These are phyloP conservation scores for Atta cephalotes DNA, from an alignment of 1,140 invertebrate species.

Conservation along the genomic window DNA sequence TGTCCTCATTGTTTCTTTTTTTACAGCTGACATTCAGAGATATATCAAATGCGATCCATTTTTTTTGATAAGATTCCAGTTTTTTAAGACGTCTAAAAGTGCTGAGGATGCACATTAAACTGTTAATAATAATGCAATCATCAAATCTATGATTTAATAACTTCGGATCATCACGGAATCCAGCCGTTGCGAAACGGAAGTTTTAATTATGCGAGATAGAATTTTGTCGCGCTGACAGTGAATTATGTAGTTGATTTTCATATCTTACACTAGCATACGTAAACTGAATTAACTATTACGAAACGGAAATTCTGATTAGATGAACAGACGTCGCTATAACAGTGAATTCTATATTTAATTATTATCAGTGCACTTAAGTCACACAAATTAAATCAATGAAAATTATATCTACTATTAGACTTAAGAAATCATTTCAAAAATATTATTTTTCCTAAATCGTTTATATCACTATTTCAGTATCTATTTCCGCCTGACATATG, in stretches of 20 bases:
- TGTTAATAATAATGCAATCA: constrained; percentile 19
- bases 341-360: constrained; percentile 3
- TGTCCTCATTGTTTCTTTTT: background rate
- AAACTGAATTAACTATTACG: constrained; percentile 3
- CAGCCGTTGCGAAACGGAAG: background rate
- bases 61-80: background rate
- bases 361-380: background rate
- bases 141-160: constrained; percentile 19
- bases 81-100: constrained; percentile 21
- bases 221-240: background rate
- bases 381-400: background rate
- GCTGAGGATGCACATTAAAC: constrained; percentile 39
- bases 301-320: constrained; percentile 13
- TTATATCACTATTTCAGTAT: background rate
- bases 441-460: background rate
- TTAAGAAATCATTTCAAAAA: background rate
- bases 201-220: constrained; percentile 11
- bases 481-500: background rate
- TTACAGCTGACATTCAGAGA: background rate
- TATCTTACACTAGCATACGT: too few species aligned
- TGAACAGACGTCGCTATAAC: background rate
- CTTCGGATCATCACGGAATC: background rate
- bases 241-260: constrained; percentile 11
- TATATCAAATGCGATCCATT: constrained; percentile 57
- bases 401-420: background rate